Percentiles rank a stretch among this genome's conserved stretches.
Conservation (phyloP, 2,888 invertebrate genomes). For the Rhynchonema sp. region DNA sequence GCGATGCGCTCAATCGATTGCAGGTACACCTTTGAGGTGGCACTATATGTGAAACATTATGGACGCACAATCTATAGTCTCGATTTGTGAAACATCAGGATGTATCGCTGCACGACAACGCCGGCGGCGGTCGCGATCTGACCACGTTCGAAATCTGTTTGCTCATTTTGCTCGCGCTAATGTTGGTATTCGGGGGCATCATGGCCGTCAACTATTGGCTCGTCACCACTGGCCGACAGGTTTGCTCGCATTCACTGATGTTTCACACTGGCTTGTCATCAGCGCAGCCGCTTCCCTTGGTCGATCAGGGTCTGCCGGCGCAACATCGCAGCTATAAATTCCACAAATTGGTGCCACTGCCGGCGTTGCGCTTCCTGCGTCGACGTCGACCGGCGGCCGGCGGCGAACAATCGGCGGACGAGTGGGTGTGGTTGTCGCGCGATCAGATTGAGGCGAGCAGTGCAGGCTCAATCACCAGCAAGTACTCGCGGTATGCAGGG, state of each 20-base stretch:
- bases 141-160: neutral
- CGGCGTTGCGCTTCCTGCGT: neutral
- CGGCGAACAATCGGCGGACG: neutral
- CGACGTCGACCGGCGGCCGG: neutral
- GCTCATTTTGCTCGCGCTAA: neutral
- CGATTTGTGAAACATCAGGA: too few relatives aligned
- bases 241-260: neutral
- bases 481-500: too few relatives aligned
- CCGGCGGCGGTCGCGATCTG: too few relatives aligned
- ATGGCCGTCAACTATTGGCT: neutral
- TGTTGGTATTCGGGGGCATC: neutral
- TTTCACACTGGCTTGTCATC: neutral
- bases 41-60: too few relatives aligned
- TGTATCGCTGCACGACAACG: too few relatives aligned
- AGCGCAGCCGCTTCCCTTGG: too few relatives aligned
- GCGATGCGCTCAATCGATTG: too few relatives aligned
- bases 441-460: neutral
- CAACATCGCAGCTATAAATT: neutral
- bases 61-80: too few relatives aligned
- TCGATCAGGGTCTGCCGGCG: neutral
- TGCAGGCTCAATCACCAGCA: neutral
- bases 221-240: neutral
- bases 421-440: neutral
- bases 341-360: neutral
- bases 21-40: too few relatives aligned